Base-by-base conservation (phyloP, 2,113 vertebrate species). In the Chroicocephalus ridibundus region DNA sequence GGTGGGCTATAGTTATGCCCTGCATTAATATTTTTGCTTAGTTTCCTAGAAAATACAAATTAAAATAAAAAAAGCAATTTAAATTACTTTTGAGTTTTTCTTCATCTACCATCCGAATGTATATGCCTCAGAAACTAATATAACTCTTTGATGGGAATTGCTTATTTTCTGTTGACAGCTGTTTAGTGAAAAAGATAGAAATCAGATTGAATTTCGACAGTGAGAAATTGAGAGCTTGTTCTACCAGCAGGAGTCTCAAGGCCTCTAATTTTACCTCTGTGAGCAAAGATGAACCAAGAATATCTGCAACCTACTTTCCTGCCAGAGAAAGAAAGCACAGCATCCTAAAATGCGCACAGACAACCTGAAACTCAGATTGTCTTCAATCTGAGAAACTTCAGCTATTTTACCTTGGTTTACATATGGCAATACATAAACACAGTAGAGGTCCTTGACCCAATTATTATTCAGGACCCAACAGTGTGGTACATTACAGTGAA, bases 181-280 rank as follows among this genome's bases (percentile, higher is more conserved):
- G 98, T 97, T 98, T 98, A 98, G 98, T 98, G 97, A 97, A 98
- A 98, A 98, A 98, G 98, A 98, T 98, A 98, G 97, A 98, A 98
- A 98, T 98, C 98, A 98, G 98, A 98, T 98, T 98, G 98, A 98
- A 98, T 98, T 98, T 98, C 86, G 8, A 97, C 97, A 98, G 98
- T 97, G 96, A 98, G 98, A 98, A 98, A 98, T 98, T 97, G 98
- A 98, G 97, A 98, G 97, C 96, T 97, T 96, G 88, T 98, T 98
- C 96, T 98, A 97, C 97, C 98, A 98, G 98, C 97, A 97, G 98
- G 98, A 98, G 96, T 92, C 97, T 98, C 96, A 95, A 96, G 97
- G 97, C 97, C 98, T 97, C 97, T 98, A 98, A 98, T 98, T 98
- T 98, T 98, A 97, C 98, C 97, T 97, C 89, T 83, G 95, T 55